These are phyloP conservation scores for Pungitius pungitius DNA, from an alignment of 2,113 vertebrate species.

Conservation along the genomic window DNA sequence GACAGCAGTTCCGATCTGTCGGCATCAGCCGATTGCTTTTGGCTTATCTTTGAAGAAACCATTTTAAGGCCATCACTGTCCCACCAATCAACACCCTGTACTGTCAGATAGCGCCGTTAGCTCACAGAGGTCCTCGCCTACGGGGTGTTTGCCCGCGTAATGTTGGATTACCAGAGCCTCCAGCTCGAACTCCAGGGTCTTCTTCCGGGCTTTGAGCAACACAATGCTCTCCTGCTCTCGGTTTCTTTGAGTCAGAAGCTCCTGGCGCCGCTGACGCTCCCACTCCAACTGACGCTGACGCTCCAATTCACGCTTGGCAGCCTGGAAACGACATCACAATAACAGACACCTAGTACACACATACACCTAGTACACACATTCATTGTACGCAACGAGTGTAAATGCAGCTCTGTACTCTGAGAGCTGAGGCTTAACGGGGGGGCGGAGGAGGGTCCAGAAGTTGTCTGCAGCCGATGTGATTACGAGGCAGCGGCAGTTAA, in stretches of 20 bases:
- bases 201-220: conserved; percentile 95
- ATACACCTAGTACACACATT: background rate
- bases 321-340: conserved; percentile 72
- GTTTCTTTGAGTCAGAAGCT: conserved; percentile 94
- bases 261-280: conserved; percentile 95
- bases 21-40: background rate
- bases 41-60: background rate
- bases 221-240: conserved; percentile 97
- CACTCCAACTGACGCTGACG: conserved; percentile 95
- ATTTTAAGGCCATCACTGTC: background rate
- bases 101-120: background rate
- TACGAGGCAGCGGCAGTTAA: conserved; percentile 17
- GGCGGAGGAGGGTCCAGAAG: background rate
- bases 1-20: background rate
- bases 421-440: background rate
- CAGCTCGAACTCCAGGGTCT: conserved; percentile 96
- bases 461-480: conserved; percentile 24
- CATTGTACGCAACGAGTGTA: background rate
- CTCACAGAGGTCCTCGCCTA: background rate
- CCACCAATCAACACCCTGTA: background rate
- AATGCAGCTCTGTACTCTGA: background rate
- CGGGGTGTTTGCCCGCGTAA: background rate
- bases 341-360: background rate
- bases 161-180: conserved; percentile 87
- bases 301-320: conserved; percentile 95